A percentile compares a stretch with the other conserved stretches of the same genome.
These are phyloP conservation scores for Craterocephalus amniculus DNA, from an alignment of 2,797 vertebrate species.

Conservation along the genomic window DNA sequence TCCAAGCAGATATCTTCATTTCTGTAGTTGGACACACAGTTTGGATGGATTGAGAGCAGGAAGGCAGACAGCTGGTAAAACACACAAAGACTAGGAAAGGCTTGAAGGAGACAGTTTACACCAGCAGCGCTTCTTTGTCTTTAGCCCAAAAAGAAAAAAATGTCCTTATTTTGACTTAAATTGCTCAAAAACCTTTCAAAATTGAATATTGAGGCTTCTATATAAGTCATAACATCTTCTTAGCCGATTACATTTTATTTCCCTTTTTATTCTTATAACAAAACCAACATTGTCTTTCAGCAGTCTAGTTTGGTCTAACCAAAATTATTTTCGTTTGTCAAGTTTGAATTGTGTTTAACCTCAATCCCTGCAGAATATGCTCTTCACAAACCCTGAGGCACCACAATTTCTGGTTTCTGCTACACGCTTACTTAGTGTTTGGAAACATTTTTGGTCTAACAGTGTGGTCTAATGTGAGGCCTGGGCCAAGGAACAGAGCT, in stretches of 20 bases:
- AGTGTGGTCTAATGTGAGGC: constrained; percentile 60
- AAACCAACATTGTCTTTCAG: constrained; percentile 36
- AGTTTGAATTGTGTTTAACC: constrained; percentile 49
- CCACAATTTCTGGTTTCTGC: constrained; percentile 57
- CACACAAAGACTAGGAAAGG: constrained; percentile 54
- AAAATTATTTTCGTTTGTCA: constrained; percentile 52
- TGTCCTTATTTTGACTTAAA: neutral
- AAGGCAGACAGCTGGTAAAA: constrained; percentile 64
- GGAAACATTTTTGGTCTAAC: constrained; percentile 63
- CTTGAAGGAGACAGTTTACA: constrained; percentile 42
- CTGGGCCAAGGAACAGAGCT: constrained; percentile 39
- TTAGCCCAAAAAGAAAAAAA: constrained; percentile 27
- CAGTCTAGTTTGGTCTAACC: constrained; percentile 34
- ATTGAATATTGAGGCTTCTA: neutral
- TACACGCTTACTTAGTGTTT: constrained; percentile 63
- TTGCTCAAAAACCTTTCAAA: neutral
- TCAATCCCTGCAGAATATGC: constrained; percentile 40
- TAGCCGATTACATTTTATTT: neutral
- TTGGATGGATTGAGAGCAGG: constrained; percentile 45
- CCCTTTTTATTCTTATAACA: neutral
- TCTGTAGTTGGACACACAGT: constrained; percentile 48
- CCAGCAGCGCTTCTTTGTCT: constrained; percentile 47
- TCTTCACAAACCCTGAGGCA: constrained; percentile 43
- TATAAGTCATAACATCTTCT: neutral
- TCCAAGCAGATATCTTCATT: constrained; percentile 54